Conservation (phyloP, 2,113 vertebrate genomes). For the Ceyx cyanopectus region DNA sequence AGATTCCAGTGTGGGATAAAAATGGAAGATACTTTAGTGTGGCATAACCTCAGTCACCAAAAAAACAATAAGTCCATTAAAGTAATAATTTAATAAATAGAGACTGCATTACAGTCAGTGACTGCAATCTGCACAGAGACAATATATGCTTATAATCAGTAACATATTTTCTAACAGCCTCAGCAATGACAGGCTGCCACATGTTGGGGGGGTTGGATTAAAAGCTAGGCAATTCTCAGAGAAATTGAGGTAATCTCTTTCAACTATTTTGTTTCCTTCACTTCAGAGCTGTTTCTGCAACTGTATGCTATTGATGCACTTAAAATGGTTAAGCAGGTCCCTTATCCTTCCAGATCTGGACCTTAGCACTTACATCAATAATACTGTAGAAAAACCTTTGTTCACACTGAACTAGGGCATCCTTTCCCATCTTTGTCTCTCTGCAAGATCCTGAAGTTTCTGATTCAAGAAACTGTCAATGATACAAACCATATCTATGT, state of each 20-base stretch:
- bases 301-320: background rate
- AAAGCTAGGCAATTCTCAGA: background rate
- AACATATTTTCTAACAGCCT: slow-evolving; percentile 27
- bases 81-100: background rate
- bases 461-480: background rate
- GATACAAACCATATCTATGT: background rate
- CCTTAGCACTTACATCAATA: background rate
- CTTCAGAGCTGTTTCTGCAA: background rate
- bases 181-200: background rate
- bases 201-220: background rate
- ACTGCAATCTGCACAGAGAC: background rate
- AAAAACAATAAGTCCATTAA: background rate
- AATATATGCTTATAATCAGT: background rate
- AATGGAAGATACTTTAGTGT: background rate
- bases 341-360: background rate
- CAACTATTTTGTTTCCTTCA: background rate
- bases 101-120: background rate
- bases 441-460: background rate
- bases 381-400: background rate
- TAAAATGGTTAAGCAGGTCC: background rate
- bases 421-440: background rate
- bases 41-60: background rate
- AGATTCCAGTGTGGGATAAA: background rate
- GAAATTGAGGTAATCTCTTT: background rate
- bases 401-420: background rate